Base-by-base conservation (phyloP, 2,113 vertebrate species). In the Pangasianodon gigas region DNA sequence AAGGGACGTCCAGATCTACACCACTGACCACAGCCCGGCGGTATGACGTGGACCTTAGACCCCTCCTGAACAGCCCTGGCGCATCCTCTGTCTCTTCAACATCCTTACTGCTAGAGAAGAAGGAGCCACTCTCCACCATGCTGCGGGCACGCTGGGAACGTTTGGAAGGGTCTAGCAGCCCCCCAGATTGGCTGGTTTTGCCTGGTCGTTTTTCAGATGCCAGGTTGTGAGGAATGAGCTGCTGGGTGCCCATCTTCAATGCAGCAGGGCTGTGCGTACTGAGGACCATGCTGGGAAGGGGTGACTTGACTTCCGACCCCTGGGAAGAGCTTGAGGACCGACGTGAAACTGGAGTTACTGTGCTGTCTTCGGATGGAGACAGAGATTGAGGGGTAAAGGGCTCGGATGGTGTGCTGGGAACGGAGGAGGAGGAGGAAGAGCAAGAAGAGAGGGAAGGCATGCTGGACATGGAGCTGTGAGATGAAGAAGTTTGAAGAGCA, bases 31-130 rank as follows among this genome's bases (percentile, higher is more conserved):
- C 97, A 0, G 98, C 98, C n/a, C 96, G 95, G 89, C 98, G 96
- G 74, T 99, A 99, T 0, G 98, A 99, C 0, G 98, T 99, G 41
- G 97, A 98, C 90, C 98, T 95, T 92, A 99, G 94, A 13, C 97
- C 97, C 41, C 98, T 94, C 52, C 93, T 93, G 52, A 98, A 93
- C 0, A 94, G 81, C 0, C 97, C 97, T 0, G 96, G 95, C 62
- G 96, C 97, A 32, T 96, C 83, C 11, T 96, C 96, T 0, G 95
- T 95, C 1, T 95, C 95, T 0, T 5, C 41, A n/a, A 94, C 92
- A 2, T 85, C 90, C 0, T 92, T 90, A 0, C 89, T 93, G 9
- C 94, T 95, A 88, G 94, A 93, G 24, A 96, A 93, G 80, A 87
- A 90, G 1, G 91, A 41, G 1, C 96, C 94, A 0, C 94, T 93